These are phyloP conservation scores for Hystrix brachyura DNA, from an alignment of 2,113 vertebrate genomes.

Conservation along the genomic window DNA sequence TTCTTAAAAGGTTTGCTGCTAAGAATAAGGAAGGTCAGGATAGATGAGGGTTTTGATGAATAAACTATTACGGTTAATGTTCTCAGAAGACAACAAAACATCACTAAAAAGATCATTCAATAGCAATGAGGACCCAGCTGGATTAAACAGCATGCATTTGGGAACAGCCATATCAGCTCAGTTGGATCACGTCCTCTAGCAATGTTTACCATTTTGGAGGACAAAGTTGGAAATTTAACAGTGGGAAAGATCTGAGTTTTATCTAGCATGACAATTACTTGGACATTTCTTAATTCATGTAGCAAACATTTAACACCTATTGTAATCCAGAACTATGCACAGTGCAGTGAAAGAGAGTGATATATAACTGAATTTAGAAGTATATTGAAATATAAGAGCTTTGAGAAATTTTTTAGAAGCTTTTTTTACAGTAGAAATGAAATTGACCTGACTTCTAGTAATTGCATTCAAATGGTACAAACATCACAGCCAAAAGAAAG, in stretches of 20 bases:
- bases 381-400: background rate
- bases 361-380: background rate
- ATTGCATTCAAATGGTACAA: conserved; percentile 27
- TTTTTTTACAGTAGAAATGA: background rate
- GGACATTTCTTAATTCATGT: background rate
- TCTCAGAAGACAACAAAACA: conserved; percentile 16
- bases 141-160: conserved; percentile 35
- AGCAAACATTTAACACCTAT: background rate
- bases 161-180: background rate
- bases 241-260: conserved; percentile 16
- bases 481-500: background rate
- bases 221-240: background rate
- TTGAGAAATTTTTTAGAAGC: background rate
- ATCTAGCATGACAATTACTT: background rate
- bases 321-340: background rate
- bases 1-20: background rate
- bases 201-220: background rate
- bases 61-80: background rate
- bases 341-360: background rate
- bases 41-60: background rate
- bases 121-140: conserved; percentile 22
- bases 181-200: background rate
- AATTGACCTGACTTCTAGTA: background rate
- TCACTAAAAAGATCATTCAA: background rate
- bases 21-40: background rate